Base-by-base conservation (phyloP, 2,113 vertebrate species). In the Prochilodus magdalenae region DNA sequence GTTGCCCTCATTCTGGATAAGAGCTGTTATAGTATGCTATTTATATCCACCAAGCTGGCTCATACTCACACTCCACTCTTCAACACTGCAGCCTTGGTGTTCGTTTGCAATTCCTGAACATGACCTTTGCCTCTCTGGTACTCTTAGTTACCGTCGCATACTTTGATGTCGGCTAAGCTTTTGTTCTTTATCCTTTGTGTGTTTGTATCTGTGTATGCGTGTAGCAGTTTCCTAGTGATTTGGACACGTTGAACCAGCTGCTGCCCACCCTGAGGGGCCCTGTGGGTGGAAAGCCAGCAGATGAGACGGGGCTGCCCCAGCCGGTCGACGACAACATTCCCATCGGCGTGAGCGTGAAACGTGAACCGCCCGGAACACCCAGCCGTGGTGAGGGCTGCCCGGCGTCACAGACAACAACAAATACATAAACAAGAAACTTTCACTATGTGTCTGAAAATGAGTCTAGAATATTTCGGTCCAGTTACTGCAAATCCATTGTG, bases 191-290 rank as follows among this genome's bases (percentile, higher is more conserved):
- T 72, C 82, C 74, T 20, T 72, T 29, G 22, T 73, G 29, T 7
- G 27, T 86, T 62, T 74, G 55, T 77, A 57, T 29, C n/a, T 53
- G 18, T 57, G n/a, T 66, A n/a, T 67, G 14, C 27, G 0, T 55
- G 65, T 76, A 79, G 78, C 84, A 94, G 93, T 92, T 91, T 75
- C 89, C 87, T 6, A 92, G 93, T 92, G 96, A 98, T 84, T 89
- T 94, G 83, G 96, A 97, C 77, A 92, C 96, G 86, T 91, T 96
- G 80, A 92, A 91, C 88, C 95, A 97, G 90, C 91, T 96, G 82
- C 89, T 97, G 77, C 95, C 96, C n/a, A 91, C 94, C 0, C 89
- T 94, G 87, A 95, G 96, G 90, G 94, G 94, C 86, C 91, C 92
- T 0, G 87, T 89, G 16, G 95, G 92, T 81, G 94, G 89, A 18